These are phyloP conservation scores for Crocidura indochinensis DNA, from an alignment of 2,797 vertebrate genomes.

Conservation along the genomic window DNA sequence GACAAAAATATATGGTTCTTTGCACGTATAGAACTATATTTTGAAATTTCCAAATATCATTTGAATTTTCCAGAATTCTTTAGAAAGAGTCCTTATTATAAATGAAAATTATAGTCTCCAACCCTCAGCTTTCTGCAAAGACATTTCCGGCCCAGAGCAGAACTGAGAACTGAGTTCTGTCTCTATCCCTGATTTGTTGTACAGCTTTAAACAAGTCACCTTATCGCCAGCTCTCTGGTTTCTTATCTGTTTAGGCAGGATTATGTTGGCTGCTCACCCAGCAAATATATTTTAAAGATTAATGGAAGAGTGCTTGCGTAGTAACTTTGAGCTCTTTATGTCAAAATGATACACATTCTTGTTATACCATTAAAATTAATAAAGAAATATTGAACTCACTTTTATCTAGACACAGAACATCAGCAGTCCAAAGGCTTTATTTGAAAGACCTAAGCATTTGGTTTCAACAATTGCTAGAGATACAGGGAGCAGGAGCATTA, in stretches of 20 bases:
- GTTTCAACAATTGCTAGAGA: conserved; percentile 51
- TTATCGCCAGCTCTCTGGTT: conserved; percentile 79
- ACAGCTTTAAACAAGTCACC: conserved; percentile 72
- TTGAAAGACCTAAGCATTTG: conserved; percentile 54
- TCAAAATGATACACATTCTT: conserved; percentile 78
- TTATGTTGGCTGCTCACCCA: conserved; percentile 83
- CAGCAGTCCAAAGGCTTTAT: conserved; percentile 52
- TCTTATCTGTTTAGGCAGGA: conserved; percentile 84
- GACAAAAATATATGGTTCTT: conserved; percentile 41
- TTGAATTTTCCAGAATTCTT: not conserved
- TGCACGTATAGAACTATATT: conserved; percentile 52
- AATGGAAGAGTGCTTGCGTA: conserved; percentile 76
- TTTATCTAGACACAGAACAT: conserved; percentile 66
- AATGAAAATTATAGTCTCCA: not conserved
- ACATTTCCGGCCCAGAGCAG: not conserved
- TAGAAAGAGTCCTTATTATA: not conserved
- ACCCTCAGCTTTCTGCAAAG: not conserved
- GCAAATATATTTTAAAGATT: conserved; percentile 85
- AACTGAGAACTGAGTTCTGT: not conserved
- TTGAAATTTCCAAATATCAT: conserved; percentile 1
- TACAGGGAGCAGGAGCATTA: not conserved
- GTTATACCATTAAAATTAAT: conserved; percentile 80
- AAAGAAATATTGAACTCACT: conserved; percentile 80
- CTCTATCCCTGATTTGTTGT: conserved; percentile 71
- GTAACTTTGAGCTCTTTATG: conserved; percentile 82